Base-by-base conservation (phyloP, 2,797 vertebrate genomes). In the Erithacus rubecula region DNA sequence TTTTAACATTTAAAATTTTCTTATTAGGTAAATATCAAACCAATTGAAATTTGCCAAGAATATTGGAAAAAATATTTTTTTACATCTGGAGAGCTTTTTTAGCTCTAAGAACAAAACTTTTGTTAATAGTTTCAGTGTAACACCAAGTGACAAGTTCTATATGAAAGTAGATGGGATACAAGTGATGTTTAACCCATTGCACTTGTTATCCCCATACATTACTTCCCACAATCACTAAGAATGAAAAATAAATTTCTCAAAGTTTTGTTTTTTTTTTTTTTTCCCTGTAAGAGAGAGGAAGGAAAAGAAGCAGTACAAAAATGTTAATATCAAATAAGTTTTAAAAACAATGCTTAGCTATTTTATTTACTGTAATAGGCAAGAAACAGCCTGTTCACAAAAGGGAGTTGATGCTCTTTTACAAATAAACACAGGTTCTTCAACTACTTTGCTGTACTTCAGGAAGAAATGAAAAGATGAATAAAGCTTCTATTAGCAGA, bases 381-480 rank as follows among this genome's bases (percentile, higher is more conserved):
- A 88, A 47, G 32, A 90, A 95, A 47, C n/a, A 85, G 29, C 16
- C 76, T 89, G 36, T 41, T 92, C 80, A 79, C 34, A 9, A 34
- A 12, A 69, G 53, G 65, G 58, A 55, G 26, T 10, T 90, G 74
- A 41, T 44, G 83, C 39, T 92, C 55, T 91, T 76, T 93, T 87
- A 80, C 64, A 83, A 23, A 84, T 91, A 94, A 93, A 93, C n/a
- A 72, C 51, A 79, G 44, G 20, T 87, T 94, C 71, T 89, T 49
- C 1, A 3, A 81, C n/a, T 81, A 68, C 29, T 79, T 91, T 90
- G 9, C 27, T 53, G 60, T 90, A 95, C 63, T 47, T 90, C 72
- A 92, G 34, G 71, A 41, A 37, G 30, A 95, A 95, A 63, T 70
- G 11, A 94, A 95, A 92, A 55, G 44, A 85, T 87, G 23, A 91